Base-by-base conservation (phyloP, 2,888 invertebrate species). In the Polyommatus icarus region DNA sequence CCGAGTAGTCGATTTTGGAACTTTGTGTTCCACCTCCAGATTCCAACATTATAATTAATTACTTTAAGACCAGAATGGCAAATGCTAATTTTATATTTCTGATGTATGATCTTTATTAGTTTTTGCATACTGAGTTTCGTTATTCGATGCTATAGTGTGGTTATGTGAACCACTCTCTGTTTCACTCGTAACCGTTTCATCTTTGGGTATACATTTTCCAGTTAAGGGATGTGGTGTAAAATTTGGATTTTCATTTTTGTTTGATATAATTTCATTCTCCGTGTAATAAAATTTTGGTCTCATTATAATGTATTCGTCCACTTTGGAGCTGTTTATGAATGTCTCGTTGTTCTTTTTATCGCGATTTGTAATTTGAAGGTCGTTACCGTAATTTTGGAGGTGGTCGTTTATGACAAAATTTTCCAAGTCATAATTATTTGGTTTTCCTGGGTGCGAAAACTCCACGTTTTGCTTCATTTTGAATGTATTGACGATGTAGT, bases 381-480 rank as follows among this genome's bases (percentile, higher is more conserved):
- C 76, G 78, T 84, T 82, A 4, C 85, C 57, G 83, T 84, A 89
- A 20, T 82, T 84, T 76, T 86, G 83, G 57, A 82, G 83, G 79
- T 83, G 86, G 81, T 85, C 87, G 80, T 88, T 85, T 15, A 90
- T 89, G 12, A 85, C 86, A 77, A 89, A 84, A 78, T 89, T 89
- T 82, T 90, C 89, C 20, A 89, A 88, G 71, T 91, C 85, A 80
- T 88, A 90, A 76, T 87, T 89, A 77, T 87, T 85, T 78, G 84
- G 83, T 81, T 86, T 88, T 1, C 72, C 81, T 7, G 81, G 57
- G 61, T 82, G 40, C 67, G 81, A 81, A 61, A 78, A 78, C 29
- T 81, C 78, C 3, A 79, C 67, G 75, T 81, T 82, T 40, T 81
- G 78, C 57, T 81, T 82, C 4, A 80, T 80, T 81, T 87, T 86